phyloP scores from a whole-genome alignment of 2,797 vertebrate species.

The Remorina albescens region DNA sequence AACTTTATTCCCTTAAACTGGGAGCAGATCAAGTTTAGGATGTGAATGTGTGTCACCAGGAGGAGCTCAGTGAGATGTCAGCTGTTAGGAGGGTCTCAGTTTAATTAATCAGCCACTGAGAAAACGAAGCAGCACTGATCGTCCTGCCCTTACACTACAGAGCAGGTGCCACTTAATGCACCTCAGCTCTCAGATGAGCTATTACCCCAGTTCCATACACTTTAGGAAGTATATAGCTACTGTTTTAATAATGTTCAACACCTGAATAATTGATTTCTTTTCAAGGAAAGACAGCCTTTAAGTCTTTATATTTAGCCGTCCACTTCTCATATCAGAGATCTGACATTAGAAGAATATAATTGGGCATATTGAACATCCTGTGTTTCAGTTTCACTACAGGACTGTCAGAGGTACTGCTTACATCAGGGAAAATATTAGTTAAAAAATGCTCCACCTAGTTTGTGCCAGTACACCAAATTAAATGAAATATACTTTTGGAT shows the following conservation, averaged over 20 bases:
- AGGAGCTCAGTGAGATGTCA: conserved; percentile 60
- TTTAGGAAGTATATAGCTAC: conserved; percentile 4
- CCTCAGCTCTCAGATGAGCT: conserved; percentile 26
- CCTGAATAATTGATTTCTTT: conserved; percentile 25
- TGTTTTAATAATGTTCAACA: conserved; percentile 7
- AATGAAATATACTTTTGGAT: background rate
- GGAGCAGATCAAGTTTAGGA: conserved; percentile 27
- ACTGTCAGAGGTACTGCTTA: too few species aligned
- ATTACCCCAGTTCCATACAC: conserved; percentile 29
- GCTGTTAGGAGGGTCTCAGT: conserved; percentile 42
- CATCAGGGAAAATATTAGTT: too few species aligned
- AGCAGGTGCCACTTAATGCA: conserved; percentile 30
- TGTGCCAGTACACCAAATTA: too few species aligned
- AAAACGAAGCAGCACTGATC: conserved; percentile 39
- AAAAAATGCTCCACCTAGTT: too few species aligned
- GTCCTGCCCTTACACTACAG: conserved; percentile 24
- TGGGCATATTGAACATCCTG: background rate
- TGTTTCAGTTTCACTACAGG: too few species aligned
- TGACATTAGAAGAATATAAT: background rate
- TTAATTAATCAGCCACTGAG: conserved; percentile 55
- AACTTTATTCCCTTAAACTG: conserved; percentile 35
- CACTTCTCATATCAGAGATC: background rate
- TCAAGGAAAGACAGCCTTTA: background rate
- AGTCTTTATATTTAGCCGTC: background rate
- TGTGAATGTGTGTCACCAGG: conserved; percentile 48